These are phyloP conservation scores for Oncopodura yosiiana DNA, from an alignment of 1,140 invertebrate genomes.

Conservation along the genomic window DNA sequence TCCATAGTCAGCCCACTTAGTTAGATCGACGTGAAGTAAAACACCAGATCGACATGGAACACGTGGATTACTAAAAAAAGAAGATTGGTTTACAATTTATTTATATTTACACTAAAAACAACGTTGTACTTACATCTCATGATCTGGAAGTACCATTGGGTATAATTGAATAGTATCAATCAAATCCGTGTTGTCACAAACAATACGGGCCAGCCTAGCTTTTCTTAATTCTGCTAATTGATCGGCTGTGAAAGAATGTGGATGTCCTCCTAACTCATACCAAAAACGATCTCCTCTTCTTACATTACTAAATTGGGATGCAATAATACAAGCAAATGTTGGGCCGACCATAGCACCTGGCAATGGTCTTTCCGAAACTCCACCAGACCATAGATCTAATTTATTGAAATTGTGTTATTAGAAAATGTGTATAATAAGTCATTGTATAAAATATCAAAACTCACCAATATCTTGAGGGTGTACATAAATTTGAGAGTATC, in stretches of 20 bases:
- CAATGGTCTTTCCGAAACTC: slow-evolving; percentile 71
- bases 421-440: slow-evolving; percentile 39
- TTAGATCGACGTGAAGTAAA: slow-evolving; percentile 71
- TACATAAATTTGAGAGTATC: slow-evolving; percentile 63
- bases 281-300: slow-evolving; percentile 89
- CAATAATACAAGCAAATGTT: slow-evolving; percentile 91
- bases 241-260: slow-evolving; percentile 78
- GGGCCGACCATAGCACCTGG: slow-evolving; percentile 84
- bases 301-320: slow-evolving; percentile 86
- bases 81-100: slow-evolving; percentile 19
- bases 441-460: too few relatives aligned
- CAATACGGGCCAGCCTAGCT: slow-evolving; percentile 68
- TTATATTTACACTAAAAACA: not conserved
- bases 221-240: slow-evolving; percentile 87
- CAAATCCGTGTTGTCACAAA: slow-evolving; percentile 91
- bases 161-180: slow-evolving; percentile 86
- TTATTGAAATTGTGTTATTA: too few relatives aligned
- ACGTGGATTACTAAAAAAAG: slow-evolving; percentile 64
- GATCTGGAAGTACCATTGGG: slow-evolving; percentile 83
- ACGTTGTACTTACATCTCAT: slow-evolving; percentile 65
- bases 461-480: slow-evolving; percentile 77
- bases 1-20: slow-evolving; percentile 72
- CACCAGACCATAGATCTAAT: slow-evolving; percentile 87
- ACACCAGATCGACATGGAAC: slow-evolving; percentile 79
- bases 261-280: slow-evolving; percentile 87